These are phyloP conservation scores for Drosophila lutescens DNA, from an alignment of 2,888 invertebrate genomes.

Conservation along the genomic window DNA sequence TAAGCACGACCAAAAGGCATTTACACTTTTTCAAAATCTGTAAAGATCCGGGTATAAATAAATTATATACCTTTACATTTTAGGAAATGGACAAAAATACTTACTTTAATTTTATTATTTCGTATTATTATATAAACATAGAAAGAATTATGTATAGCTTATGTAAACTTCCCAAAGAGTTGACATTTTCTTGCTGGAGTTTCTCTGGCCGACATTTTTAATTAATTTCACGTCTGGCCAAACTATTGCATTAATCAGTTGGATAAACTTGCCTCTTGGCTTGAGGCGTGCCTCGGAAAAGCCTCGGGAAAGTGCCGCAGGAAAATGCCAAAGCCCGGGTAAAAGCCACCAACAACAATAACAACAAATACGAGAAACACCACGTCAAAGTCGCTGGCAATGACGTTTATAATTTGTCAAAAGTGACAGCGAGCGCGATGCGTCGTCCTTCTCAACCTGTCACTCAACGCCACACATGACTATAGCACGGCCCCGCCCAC, in stretches of 20 bases:
- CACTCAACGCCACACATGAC: constrained; percentile 46
- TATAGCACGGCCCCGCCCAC: background rate
- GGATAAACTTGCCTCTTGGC: constrained; percentile 39
- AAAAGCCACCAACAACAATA: constrained; percentile 17
- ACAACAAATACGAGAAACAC: constrained; percentile 27
- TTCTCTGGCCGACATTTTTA: constrained; percentile 19
- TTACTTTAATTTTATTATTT: too few species aligned
- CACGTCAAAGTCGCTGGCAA: constrained; percentile 79
- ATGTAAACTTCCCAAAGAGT: background rate
- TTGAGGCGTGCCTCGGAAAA: constrained; percentile 44
- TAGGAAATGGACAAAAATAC: too few species aligned
- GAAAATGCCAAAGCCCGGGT: constrained; percentile 18
- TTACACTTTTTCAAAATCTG: too few species aligned
- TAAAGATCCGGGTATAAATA: too few species aligned
- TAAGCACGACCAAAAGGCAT: too few species aligned
- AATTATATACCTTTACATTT: too few species aligned
- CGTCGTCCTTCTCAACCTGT: constrained; percentile 51
- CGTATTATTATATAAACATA: too few species aligned
- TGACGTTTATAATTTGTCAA: constrained; percentile 81
- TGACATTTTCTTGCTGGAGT: background rate
- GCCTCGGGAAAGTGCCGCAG: constrained; percentile 12
- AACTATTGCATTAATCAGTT: constrained; percentile 78
- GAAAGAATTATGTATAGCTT: background rate
- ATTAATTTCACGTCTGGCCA: constrained; percentile 65
- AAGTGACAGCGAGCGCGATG: constrained; percentile 70